These are phyloP conservation scores for Castor canadensis DNA, from an alignment of 2,113 vertebrate genomes.

Conservation along the genomic window DNA sequence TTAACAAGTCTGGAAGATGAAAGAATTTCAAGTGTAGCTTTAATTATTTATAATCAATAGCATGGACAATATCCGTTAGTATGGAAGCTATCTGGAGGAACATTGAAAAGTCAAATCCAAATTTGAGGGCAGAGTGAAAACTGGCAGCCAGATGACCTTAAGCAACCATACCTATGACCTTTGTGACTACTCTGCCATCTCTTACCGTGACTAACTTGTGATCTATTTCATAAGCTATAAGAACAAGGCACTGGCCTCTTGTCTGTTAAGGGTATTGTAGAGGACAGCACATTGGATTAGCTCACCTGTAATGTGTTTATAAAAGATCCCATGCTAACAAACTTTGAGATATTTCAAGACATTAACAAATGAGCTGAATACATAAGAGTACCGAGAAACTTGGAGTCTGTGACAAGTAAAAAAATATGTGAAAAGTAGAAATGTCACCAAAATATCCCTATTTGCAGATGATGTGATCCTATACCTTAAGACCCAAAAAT, in stretches of 20 bases:
- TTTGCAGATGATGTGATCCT: no score
- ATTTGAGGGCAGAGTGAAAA: background rate
- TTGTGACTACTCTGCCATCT: background rate
- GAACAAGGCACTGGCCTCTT: background rate
- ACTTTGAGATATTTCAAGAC: background rate
- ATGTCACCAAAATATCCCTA: no score
- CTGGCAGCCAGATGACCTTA: background rate
- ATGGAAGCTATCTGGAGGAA: background rate
- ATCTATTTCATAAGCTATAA: background rate
- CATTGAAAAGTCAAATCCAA: background rate
- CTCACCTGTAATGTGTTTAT: background rate
- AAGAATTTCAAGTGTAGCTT: background rate
- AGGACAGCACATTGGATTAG: background rate
- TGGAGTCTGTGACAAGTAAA: background rate
- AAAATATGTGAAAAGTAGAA: background rate
- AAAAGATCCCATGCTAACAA: background rate
- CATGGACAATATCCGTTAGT: background rate
- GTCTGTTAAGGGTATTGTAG: background rate
- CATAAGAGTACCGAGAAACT: background rate
- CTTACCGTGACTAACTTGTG: background rate
- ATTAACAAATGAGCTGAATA: background rate
- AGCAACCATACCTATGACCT: background rate
- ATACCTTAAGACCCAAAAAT: no score
- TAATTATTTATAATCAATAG: background rate
- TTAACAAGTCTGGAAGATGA: background rate